phyloP scores from a whole-genome alignment of 2,113 vertebrate genomes.

The Carlito syrichta region DNA sequence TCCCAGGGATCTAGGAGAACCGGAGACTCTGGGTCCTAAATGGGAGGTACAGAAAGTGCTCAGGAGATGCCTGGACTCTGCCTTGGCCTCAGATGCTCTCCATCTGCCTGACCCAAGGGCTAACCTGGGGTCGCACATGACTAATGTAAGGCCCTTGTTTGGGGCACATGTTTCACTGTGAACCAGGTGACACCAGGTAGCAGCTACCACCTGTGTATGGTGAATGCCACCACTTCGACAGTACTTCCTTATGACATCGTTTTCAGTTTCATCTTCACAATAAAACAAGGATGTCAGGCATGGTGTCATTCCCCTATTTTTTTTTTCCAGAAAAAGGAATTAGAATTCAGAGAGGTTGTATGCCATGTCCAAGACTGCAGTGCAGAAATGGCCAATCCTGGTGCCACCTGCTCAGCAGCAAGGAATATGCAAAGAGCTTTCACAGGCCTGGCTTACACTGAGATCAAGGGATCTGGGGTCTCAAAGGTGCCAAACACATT shows the following conservation, averaged over 20 bases:
- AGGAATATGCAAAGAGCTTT: neutral
- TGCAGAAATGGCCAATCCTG: neutral
- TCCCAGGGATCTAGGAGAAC: conserved; percentile 14
- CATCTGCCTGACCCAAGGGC: neutral
- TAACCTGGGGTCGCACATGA: neutral
- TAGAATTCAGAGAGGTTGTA: neutral
- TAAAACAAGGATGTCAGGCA: neutral
- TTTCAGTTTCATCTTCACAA: neutral
- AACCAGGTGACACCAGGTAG: neutral
- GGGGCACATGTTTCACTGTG: neutral
- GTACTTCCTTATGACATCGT: neutral
- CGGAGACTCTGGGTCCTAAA: neutral
- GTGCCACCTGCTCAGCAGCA: neutral
- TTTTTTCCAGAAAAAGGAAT: neutral
- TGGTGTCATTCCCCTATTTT: neutral
- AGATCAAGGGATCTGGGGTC: neutral
- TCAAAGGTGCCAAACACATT: neutral
- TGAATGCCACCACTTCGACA: neutral
- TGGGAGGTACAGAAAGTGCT: neutral
- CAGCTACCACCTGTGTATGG: neutral
- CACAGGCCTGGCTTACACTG: neutral
- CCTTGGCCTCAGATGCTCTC: neutral
- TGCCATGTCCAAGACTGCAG: neutral
- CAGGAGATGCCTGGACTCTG: neutral
- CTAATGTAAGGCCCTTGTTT: neutral